These are phyloP conservation scores for Acanthoscelides obtectus DNA, from an alignment of 2,888 invertebrate species.

Conservation along the genomic window DNA sequence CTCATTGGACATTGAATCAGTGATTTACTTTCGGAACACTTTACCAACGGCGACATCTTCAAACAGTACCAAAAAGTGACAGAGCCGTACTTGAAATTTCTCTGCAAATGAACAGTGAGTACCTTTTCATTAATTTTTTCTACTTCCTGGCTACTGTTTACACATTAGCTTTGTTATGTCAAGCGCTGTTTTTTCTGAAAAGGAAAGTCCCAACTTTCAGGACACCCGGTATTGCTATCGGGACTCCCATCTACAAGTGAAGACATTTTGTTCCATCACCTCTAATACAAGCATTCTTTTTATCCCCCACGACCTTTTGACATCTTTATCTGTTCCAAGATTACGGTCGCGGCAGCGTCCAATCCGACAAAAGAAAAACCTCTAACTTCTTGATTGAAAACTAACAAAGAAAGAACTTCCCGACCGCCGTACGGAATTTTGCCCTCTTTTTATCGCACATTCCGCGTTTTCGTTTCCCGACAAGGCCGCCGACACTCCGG, in stretches of 20 bases:
- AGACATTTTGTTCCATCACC: background rate
- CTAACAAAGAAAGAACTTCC: background rate
- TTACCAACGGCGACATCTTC: too few species aligned
- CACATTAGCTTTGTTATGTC: too few species aligned
- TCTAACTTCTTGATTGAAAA: background rate
- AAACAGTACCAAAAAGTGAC: too few species aligned
- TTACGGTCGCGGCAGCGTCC: too few species aligned
- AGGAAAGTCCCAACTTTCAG: too few species aligned
- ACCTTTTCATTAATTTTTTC: too few species aligned
- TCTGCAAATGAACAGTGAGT: too few species aligned
- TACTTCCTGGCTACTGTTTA: too few species aligned
- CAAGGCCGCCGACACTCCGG: background rate
- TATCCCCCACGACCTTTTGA: background rate
- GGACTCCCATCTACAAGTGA: background rate
- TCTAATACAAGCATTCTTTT: background rate
- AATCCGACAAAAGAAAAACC: background rate
- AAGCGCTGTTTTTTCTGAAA: too few species aligned
- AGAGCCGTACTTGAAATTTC: too few species aligned
- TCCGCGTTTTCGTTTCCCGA: background rate
- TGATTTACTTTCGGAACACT: too few species aligned
- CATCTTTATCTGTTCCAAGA: background rate
- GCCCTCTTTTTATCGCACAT: background rate
- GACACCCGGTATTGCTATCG: background rate
- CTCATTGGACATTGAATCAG: too few species aligned
- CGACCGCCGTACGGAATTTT: background rate